These are phyloP conservation scores for Drosophila neutralis DNA, from an alignment of 2,888 invertebrate genomes.

Conservation along the genomic window DNA sequence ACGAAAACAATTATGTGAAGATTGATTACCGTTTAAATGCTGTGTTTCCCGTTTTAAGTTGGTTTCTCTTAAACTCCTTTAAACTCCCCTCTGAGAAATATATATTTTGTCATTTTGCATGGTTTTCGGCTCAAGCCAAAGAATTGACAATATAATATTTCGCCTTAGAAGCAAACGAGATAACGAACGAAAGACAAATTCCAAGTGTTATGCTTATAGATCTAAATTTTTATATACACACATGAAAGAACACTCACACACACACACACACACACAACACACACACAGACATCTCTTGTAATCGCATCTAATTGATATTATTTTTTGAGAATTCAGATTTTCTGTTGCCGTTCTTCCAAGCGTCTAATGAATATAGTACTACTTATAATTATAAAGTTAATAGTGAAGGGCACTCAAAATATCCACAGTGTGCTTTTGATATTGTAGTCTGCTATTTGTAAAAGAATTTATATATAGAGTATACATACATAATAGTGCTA, in stretches of 20 bases:
- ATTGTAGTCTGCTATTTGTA: conserved; percentile 77
- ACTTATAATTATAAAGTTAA: conserved; percentile 30
- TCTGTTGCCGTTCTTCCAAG: conserved; percentile 71
- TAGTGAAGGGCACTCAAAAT: conserved; percentile 49
- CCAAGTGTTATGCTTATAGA: conserved; percentile 78
- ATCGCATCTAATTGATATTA: conserved; percentile 44
- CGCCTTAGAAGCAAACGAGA: conserved; percentile 76
- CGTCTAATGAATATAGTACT: conserved; percentile 38
- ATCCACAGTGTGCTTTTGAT: conserved; percentile 75
- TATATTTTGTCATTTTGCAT: conserved; percentile 80
- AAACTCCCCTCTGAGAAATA: conserved; percentile 63
- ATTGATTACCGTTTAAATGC: conserved; percentile 38
- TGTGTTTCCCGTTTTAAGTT: conserved; percentile 7
- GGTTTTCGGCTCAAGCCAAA: conserved; percentile 83
- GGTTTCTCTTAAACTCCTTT: conserved; percentile 10
- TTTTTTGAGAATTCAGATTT: conserved; percentile 52
- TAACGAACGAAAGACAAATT: conserved; percentile 68
- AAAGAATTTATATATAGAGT: conserved; percentile 71
- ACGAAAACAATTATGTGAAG: conserved; percentile 26
- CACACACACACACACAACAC: conserved; percentile 17
- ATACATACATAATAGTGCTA: conserved; percentile 46
- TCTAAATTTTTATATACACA: conserved; percentile 72
- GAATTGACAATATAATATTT: conserved; percentile 83
- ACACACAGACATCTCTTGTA: conserved; percentile 15
- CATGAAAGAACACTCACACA: conserved; percentile 31